phyloP scores from a whole-genome alignment of 2,797 vertebrate species.

The Microctenopoma stevenorrisi region DNA sequence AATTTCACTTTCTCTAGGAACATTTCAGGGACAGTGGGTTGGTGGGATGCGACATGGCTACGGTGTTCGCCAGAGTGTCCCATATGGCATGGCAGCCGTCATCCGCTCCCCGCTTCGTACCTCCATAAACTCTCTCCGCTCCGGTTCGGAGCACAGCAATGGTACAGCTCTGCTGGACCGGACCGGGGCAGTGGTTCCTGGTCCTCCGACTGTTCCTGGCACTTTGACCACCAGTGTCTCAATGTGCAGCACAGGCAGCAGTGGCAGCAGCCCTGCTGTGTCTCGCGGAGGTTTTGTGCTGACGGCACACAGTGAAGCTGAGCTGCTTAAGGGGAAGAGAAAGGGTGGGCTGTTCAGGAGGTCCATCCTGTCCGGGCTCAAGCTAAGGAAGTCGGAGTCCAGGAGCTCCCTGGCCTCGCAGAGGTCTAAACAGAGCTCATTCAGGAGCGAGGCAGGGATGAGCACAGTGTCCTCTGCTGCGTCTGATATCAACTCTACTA shows the following conservation, averaged over 20 bases:
- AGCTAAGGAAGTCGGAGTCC: conserved; percentile 96
- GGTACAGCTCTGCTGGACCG: conserved; percentile 91
- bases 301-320: conserved; percentile 94
- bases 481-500: conserved; percentile 97
- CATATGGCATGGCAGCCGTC: conserved; percentile 98
- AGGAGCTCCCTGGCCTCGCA: conserved; percentile 98
- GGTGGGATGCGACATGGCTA: conserved; percentile 98
- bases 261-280: conserved; percentile 89
- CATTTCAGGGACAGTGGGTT: conserved; percentile 98
- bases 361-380: conserved; percentile 94
- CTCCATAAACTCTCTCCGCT: conserved; percentile 98
- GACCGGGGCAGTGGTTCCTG: conserved; percentile 81
- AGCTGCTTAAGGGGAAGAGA: conserved; percentile 94
- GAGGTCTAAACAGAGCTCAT: conserved; percentile 98
- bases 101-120: conserved; percentile 97
- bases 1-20: conserved; percentile 82
- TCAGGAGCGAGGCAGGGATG: conserved; percentile 97
- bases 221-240: conserved; percentile 82
- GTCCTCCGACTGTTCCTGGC: conserved; percentile 58
- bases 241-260: conserved; percentile 86
- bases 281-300: conserved; percentile 97
- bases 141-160: conserved; percentile 95
- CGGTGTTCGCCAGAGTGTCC: conserved; percentile 96
- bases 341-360: conserved; percentile 95
- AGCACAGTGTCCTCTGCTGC: conserved; percentile 97